A percentile compares a stretch with the other conserved stretches of the same genome.
Evolutionary conservation across 1,140 invertebrate genomes (phyloP).

Genomic region (Ladona fulva): DNA sequence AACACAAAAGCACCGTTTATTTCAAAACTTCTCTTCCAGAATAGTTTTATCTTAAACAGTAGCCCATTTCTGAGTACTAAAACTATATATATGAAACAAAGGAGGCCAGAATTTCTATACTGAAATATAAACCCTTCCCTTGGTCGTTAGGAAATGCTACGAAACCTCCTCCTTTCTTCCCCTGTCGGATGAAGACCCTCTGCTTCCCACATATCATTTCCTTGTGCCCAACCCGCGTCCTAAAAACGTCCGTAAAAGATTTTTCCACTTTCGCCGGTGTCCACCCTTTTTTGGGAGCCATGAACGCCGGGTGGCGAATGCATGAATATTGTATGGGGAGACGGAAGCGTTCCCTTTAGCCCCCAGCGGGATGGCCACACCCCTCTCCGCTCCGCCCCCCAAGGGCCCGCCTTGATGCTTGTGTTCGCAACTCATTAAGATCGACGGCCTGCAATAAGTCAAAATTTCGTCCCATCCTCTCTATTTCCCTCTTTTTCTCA

Average conservation of each 20-base stretch:
- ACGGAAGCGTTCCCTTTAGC: too few species aligned
- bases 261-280: background rate
- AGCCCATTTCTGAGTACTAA: too few species aligned
- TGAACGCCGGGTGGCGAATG: background rate
- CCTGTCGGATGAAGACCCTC: background rate
- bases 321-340: background rate
- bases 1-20: too few species aligned
- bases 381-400: background rate
- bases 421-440: background rate
- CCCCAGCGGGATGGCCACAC: background rate
- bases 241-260: background rate
- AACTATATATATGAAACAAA: too few species aligned
- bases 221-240: background rate
- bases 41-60: too few species aligned
- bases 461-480: background rate
- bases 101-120: too few species aligned
- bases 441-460: background rate
- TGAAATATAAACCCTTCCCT: too few species aligned
- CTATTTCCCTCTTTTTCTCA: background rate
- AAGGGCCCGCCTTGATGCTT: background rate
- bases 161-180: too few species aligned
- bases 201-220: slow-evolving; percentile 1
- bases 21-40: too few species aligned
- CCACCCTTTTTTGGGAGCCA: background rate
- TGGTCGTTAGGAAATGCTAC: too few species aligned